phyloP scores from a whole-genome alignment of 2,113 vertebrate genomes.

The Suricata suricatta region DNA sequence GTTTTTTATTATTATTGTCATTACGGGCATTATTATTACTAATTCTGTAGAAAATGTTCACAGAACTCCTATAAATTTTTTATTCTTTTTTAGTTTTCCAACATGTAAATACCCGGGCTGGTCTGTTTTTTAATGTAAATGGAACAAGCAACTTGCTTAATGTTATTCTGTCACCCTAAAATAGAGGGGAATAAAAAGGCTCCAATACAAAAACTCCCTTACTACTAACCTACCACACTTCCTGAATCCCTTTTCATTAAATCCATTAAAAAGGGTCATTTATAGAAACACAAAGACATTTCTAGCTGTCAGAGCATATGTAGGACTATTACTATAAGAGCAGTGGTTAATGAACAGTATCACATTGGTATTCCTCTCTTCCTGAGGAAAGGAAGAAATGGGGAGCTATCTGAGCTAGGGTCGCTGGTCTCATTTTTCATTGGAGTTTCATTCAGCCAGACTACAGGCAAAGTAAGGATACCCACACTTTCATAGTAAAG shows the following conservation, averaged over 20 bases:
- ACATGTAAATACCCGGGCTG: neutral
- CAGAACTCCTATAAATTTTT: neutral
- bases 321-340: neutral
- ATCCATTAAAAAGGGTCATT: slow-evolving; percentile 9
- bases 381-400: neutral
- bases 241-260: slow-evolving; percentile 40
- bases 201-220: neutral
- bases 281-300: neutral
- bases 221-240: neutral
- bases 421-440: neutral
- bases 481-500: neutral
- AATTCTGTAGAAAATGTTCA: neutral
- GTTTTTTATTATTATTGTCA: neutral
- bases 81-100: neutral
- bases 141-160: neutral
- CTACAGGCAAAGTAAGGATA: neutral
- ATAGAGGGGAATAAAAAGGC: neutral
- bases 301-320: neutral
- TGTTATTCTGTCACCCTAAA: slow-evolving; percentile 18
- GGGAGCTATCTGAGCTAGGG: neutral
- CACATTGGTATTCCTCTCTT: neutral
- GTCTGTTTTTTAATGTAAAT: neutral
- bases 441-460: neutral
- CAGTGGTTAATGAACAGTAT: neutral
- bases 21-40: neutral